Evolutionary conservation across 1,140 invertebrate genomes (phyloP).

Genomic region (Varroa destructor): DNA sequence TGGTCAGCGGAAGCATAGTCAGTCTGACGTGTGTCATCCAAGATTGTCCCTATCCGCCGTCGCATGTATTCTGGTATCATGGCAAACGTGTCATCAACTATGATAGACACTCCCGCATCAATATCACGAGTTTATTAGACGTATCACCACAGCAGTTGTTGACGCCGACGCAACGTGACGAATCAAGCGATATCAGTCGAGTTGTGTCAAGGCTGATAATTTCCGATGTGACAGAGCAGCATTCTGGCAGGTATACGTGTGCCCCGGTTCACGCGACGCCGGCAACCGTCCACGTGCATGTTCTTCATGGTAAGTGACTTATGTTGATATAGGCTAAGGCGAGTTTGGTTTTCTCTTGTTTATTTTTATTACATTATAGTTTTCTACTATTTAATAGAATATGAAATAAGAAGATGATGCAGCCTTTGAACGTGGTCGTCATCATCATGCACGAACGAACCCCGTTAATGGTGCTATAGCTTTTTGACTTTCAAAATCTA

Average conservation of each 20-base stretch:
- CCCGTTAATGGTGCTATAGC: too few species aligned
- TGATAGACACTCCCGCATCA: slow-evolving; percentile 46
- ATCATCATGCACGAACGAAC: too few species aligned
- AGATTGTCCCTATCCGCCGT: slow-evolving; percentile 62
- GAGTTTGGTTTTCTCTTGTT: too few species aligned
- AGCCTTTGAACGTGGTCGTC: too few species aligned
- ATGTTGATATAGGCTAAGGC: too few species aligned
- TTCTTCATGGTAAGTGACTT: slow-evolving; percentile 59
- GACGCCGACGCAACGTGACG: too few species aligned
- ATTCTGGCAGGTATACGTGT: slow-evolving; percentile 76
- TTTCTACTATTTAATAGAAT: too few species aligned
- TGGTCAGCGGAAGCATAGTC: slow-evolving; percentile 75
- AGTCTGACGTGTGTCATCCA: slow-evolving; percentile 77
- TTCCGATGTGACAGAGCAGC: slow-evolving; percentile 51
- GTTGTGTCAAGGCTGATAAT: slow-evolving; percentile 48
- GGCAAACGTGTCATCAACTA: slow-evolving; percentile 85
- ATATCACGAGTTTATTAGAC: not conserved
- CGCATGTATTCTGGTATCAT: slow-evolving; percentile 49
- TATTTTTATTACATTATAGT: too few species aligned
- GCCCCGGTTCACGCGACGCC: slow-evolving; percentile 67
- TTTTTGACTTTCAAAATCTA: too few species aligned
- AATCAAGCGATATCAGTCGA: too few species aligned
- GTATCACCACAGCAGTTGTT: not conserved
- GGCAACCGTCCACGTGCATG: slow-evolving; percentile 66
- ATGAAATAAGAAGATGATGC: too few species aligned